Base-by-base conservation (phyloP, 1,140 invertebrate species). In the Drosophila baimaii region DNA sequence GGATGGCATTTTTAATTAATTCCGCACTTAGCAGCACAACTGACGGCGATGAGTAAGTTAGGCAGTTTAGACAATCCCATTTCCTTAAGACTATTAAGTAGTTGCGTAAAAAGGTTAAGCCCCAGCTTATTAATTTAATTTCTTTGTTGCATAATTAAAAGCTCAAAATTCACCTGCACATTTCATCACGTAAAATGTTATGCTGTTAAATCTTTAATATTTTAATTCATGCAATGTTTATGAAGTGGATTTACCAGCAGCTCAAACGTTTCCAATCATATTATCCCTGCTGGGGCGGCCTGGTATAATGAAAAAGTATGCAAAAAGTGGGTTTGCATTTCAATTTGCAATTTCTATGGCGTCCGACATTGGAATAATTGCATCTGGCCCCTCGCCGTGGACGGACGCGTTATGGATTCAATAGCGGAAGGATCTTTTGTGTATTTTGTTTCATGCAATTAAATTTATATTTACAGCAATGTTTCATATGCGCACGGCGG, bases 381-480 rank as follows among this genome's bases (percentile, higher is more conserved):
- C 65, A 78, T 64, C 70, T 64, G 44, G 10, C 37, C 47, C n/a
- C n/a, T n/a, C 25, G 37, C 61, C 58, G 55, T 19, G 62, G 25
- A 43, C 43, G 62, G 25, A 43, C 43, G 37, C 15, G 35, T 57
- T 83, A 47, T 73, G 58, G 35, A 65, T 81, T 82, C 27, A 43
- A 61, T 61, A n/a, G 65, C 52, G 39, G 35, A 33, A 43, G 56
- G 72, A 55, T 63, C 70, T 79, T 81, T 70, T 65, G 39, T 68
- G 44, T 61, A 68, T 47, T 78, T 81, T 86, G 80, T 86, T 86
- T 33, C 33, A 58, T 77, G 71, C 83, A 86, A 86, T 83, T 86
- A 88, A 88, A 88, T 88, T 79, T 86, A 80, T 86, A 88, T 86
- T 82, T 88, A 79, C 79, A 75, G 59, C 74, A 52, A 74, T 74